These are phyloP conservation scores for Trogon surrucura DNA, from an alignment of 2,113 vertebrate genomes.

Conservation along the genomic window DNA sequence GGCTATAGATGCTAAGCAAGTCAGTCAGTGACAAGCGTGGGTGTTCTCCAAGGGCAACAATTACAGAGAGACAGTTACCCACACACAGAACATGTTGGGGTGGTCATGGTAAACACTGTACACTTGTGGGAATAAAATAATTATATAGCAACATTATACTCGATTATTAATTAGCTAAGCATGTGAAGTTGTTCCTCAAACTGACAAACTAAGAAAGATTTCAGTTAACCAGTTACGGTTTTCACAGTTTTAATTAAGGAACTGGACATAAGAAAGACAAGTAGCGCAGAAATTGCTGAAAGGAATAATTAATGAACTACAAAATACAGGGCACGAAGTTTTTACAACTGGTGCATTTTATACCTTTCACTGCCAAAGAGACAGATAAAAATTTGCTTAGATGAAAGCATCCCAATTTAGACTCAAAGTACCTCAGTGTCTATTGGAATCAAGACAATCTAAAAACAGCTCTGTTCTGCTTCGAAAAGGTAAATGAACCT, in stretches of 20 bases:
- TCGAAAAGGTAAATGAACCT: slow-evolving; percentile 78
- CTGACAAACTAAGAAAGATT: background rate
- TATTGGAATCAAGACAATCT: slow-evolving; percentile 76
- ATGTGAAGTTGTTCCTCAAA: background rate
- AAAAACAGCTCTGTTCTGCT: slow-evolving; percentile 78
- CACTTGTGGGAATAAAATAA: background rate
- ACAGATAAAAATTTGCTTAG: slow-evolving; percentile 70
- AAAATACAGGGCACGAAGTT: background rate
- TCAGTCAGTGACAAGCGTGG: background rate
- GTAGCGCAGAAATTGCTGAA: slow-evolving; percentile 53
- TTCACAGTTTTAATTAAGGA: slow-evolving; percentile 64
- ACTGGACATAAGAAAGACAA: slow-evolving; percentile 31
- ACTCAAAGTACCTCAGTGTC: slow-evolving; percentile 58
- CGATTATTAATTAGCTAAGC: background rate
- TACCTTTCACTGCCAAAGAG: slow-evolving; percentile 52
- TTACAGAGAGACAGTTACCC: background rate
- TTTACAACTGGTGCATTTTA: slow-evolving; percentile 39
- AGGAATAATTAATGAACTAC: slow-evolving; percentile 64
- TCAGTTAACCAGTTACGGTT: background rate
- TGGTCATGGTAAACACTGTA: background rate
- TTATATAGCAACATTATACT: background rate
- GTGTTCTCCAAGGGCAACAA: background rate
- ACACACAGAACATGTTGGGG: background rate
- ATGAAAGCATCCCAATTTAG: slow-evolving; percentile 50
- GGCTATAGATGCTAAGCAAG: background rate